Base-by-base conservation (phyloP, 2,113 vertebrate genomes). In the Fulmarus glacialis region DNA sequence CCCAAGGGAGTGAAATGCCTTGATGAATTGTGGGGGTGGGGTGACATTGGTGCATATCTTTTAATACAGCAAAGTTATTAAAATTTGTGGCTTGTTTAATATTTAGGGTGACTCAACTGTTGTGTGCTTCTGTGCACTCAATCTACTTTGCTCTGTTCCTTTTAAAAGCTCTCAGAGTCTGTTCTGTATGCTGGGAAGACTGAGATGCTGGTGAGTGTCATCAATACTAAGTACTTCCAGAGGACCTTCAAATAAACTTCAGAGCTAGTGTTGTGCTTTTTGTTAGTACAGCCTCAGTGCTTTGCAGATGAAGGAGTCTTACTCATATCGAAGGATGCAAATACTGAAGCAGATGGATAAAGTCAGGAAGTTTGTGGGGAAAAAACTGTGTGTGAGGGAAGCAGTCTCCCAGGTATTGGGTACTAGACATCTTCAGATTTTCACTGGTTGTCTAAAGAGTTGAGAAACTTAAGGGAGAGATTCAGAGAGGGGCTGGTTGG, bases 1-100 rank as follows among this genome's bases (percentile, higher is more conserved):
- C 95, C 97, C 97, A 90, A 50, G 96, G 97, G 98, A 98, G 90
- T 94, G 87, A 70, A 93, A 89, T 92, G 95, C 93, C 96, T 96
- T 94, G 94, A 92, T 95, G 96, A 85, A 58, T 93, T 73, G 91
- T 93, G 95, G 89, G 94, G 96, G 60, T 29, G 71, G 90, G 89
- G 92, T 95, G 86, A 97, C 95, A 94, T 88, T 85, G 86, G 95
- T 93, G 85, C 71, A 8, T 91, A 48, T 90, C 85, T 89, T 87
- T 50, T 78, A 89, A 88, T 77, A 63, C 1, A 91, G 75, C 55
- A 24, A 73, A 93, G 66, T 83, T 93, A 89, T 87, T 93, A 79
- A 93, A 73, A 94, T 91, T 73, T 66, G 91, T 55, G 84, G n/a
- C 38, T 96, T 40, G 66, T 48, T 91, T 82, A 84, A 82, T 96